Evolutionary conservation across 2,888 invertebrate genomes (phyloP), one percentile per base, ranked within the genome.

Genomic region (Boloria selene): DNA sequence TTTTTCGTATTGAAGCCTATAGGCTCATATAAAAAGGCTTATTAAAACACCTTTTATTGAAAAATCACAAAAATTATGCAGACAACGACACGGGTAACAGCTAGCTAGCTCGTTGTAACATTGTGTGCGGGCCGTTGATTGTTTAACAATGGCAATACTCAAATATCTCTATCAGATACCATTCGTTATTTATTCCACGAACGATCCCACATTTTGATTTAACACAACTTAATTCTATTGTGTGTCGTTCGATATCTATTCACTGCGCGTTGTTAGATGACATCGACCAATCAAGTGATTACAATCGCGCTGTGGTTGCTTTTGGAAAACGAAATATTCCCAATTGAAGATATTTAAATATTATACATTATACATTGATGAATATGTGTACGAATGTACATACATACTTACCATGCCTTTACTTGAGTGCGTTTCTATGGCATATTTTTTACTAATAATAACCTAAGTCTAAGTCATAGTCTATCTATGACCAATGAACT

Each of bases 191-290:
- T 65, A 76, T 76, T 76, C 76, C 67, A 70, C 67, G 72, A 72
- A 73, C 73, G 65, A 69, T 62, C 68, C 56, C 59, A 61, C 60
- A 70, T 75, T 75, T 75, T 73, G 73, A 74, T 73, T 74, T 73
- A 69, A 74, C 74, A 74, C 75, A 74, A 75, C 74, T 75, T 76
- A 75, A 77, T 77, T 77, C 75, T 70, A 77, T 77, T 77, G 77
- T 77, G 64, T 73, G 72, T 72, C 64, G 50, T 38, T 38, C 69
- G 66, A 70, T 75, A 72, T 73, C 72, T 73, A 72, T 74, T 75
- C 76, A 69, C 69, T 69, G 72, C 74, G 72, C 74, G 74, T 73
- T 73, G 73, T 74, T 74, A 72, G 73, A 72, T 72, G 73, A 75
- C 74, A 72, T 71, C 76, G 67, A 72, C 73, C 77, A 77, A 76